A percentile compares a stretch with the other conserved stretches of the same genome.
These are phyloP conservation scores for Lophotriccus pileatus DNA, from an alignment of 2,797 vertebrate genomes.

Conservation along the genomic window DNA sequence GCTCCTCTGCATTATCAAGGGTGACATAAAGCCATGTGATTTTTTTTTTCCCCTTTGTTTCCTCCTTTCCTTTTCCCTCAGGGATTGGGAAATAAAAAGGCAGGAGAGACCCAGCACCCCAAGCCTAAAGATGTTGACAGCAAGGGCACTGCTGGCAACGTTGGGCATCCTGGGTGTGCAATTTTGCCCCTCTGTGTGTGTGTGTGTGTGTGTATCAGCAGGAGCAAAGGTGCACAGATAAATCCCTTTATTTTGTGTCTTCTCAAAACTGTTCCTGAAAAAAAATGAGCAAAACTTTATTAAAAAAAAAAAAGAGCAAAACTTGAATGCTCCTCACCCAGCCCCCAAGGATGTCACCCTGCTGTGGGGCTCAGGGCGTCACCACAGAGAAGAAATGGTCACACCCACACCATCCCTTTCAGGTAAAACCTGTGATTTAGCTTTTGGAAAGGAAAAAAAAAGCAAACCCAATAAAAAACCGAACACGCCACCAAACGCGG, in stretches of 20 bases:
- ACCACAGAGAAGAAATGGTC: neutral
- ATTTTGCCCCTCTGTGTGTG: neutral
- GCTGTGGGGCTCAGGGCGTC: neutral
- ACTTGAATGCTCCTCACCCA: neutral
- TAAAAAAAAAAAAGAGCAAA: neutral
- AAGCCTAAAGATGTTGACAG: neutral
- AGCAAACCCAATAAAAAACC: neutral
- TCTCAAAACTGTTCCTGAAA: neutral
- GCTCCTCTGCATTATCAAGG: neutral
- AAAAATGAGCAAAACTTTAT: neutral
- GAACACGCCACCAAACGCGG: neutral
- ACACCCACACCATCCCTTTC: neutral
- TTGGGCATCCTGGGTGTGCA: constrained; percentile 28
- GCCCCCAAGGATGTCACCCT: neutral
- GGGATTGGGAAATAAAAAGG: neutral
- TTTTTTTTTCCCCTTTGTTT: neutral
- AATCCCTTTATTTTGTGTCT: constrained; percentile 16
- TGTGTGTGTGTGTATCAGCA: neutral
- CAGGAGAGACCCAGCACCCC: neutral
- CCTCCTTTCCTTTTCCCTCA: neutral
- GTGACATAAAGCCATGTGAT: neutral
- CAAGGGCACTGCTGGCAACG: neutral
- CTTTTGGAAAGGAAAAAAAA: neutral
- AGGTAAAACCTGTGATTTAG: neutral
- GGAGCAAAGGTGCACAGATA: neutral